phyloP scores from a whole-genome alignment of 2,113 vertebrate species.

The Scatophagus argus region DNA sequence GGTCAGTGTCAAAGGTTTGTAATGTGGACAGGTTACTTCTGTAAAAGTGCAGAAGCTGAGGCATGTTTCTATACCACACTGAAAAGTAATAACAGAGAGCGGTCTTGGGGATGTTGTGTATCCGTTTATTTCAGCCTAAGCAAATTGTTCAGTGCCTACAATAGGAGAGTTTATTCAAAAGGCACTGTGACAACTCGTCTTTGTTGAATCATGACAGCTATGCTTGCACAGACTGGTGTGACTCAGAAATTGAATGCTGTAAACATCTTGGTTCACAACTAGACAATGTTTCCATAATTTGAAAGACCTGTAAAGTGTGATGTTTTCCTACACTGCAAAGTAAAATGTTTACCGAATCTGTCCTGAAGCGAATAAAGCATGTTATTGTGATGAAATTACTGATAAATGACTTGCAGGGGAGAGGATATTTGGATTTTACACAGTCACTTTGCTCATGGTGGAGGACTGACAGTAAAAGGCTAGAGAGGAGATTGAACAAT shows the following conservation, averaged over 20 bases:
- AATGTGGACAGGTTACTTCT: too few relatives aligned
- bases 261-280: constrained; percentile 45
- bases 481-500: constrained; percentile 32
- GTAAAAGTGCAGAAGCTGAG: not conserved
- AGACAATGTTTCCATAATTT: constrained; percentile 39
- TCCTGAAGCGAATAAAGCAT: not conserved
- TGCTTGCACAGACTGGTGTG: constrained; percentile 18
- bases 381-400: constrained; percentile 15
- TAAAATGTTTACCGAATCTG: not conserved
- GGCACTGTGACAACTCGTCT: constrained; percentile 44
- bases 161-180: constrained; percentile 49
- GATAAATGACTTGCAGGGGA: not conserved
- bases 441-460: constrained; percentile 11
- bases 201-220: constrained; percentile 58
- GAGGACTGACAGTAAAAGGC: constrained; percentile 5
- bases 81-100: constrained; percentile 28
- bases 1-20: too few relatives aligned
- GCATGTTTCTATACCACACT: constrained; percentile 6
- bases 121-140: constrained; percentile 44
- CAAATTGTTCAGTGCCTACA: constrained; percentile 46
- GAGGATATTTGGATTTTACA: not conserved
- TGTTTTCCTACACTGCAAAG: constrained; percentile 8
- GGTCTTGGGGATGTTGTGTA: constrained; percentile 2
- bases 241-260: constrained; percentile 47
- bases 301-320: constrained; percentile 3